Evolutionary conservation across 2,888 invertebrate species (phyloP).

Genomic region (Drosophila formosana): DNA sequence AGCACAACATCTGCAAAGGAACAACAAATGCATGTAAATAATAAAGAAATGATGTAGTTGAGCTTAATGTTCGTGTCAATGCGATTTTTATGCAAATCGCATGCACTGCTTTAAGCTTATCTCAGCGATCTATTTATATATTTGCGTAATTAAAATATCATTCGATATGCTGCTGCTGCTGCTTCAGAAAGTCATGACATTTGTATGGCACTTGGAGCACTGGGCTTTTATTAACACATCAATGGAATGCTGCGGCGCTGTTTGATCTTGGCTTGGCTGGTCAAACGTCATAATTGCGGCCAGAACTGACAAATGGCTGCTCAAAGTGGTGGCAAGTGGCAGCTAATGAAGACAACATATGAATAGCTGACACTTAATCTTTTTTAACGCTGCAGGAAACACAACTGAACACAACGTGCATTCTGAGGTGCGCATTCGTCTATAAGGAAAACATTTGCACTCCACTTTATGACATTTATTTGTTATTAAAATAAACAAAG

Average conservation of each 20-base stretch:
- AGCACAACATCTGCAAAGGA: constrained; percentile 74
- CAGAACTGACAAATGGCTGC: constrained; percentile 63
- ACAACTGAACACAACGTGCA: neutral
- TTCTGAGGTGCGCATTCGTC: neutral
- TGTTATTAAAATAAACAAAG: neutral
- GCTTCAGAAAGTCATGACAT: constrained; percentile 48
- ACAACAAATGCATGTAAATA: neutral
- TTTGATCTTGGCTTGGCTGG: constrained; percentile 59
- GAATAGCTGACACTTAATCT: constrained; percentile 30
- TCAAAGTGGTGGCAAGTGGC: constrained; percentile 37
- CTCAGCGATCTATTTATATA: constrained; percentile 72
- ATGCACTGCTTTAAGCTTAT: constrained; percentile 46
- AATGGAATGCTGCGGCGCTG: constrained; percentile 64
- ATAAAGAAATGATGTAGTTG: constrained; percentile 50
- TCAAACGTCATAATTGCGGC: constrained; percentile 61
- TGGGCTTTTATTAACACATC: constrained; percentile 71
- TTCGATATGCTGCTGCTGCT: constrained; percentile 31
- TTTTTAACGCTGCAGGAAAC: constrained; percentile 8
- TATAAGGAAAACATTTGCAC: constrained; percentile 1
- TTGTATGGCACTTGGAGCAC: constrained; percentile 57
- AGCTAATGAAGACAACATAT: constrained; percentile 45
- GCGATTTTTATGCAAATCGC: constrained; percentile 65
- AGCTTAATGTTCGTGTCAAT: constrained; percentile 57
- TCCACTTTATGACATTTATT: neutral
- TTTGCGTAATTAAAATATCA: constrained; percentile 78